Evolutionary conservation across 53 echinoderm and acorn worm genomes (phyloP).

Genomic region (Stichopus horrens): DNA sequence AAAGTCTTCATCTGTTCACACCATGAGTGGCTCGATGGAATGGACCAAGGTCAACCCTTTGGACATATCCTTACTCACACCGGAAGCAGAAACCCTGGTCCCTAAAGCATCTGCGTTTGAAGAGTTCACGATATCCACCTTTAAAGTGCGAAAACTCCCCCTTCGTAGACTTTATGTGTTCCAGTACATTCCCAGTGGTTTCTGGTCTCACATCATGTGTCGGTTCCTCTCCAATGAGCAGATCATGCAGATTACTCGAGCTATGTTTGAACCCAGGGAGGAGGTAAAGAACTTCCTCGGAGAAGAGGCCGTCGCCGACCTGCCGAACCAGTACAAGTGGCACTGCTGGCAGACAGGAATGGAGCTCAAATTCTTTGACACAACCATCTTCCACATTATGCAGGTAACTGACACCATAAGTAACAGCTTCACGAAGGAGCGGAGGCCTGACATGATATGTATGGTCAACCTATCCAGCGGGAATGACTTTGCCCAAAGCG

Average conservation of each 20-base stretch:
- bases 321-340: constrained; percentile 75
- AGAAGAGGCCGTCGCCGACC: constrained; percentile 57
- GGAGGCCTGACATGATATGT: constrained; percentile 83
- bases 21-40: background rate
- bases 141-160: constrained; percentile 68
- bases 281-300: constrained; percentile 69
- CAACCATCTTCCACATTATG: constrained; percentile 86
- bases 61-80: constrained; percentile 39
- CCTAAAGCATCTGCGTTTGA: constrained; percentile 53
- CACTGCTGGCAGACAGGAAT: constrained; percentile 95
- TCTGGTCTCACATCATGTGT: constrained; percentile 95
- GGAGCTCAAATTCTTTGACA: constrained; percentile 79
- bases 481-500: constrained; percentile 51
- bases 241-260: constrained; percentile 59
- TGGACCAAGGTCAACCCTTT: constrained; percentile 43
- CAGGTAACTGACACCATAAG: constrained; percentile 75
- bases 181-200: constrained; percentile 98
- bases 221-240: constrained; percentile 81
- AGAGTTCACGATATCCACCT: constrained; percentile 62
- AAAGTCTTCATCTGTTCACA: background rate
- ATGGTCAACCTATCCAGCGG: constrained; percentile 72
- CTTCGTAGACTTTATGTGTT: constrained; percentile 85
- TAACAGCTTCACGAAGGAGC: constrained; percentile 73
- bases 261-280: constrained; percentile 63
- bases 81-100: constrained; percentile 19